Percentiles rank a stretch among this genome's conserved stretches.
These are phyloP conservation scores for Philypnodon macrostomus DNA, from an alignment of 2,797 vertebrate genomes.

Conservation along the genomic window DNA sequence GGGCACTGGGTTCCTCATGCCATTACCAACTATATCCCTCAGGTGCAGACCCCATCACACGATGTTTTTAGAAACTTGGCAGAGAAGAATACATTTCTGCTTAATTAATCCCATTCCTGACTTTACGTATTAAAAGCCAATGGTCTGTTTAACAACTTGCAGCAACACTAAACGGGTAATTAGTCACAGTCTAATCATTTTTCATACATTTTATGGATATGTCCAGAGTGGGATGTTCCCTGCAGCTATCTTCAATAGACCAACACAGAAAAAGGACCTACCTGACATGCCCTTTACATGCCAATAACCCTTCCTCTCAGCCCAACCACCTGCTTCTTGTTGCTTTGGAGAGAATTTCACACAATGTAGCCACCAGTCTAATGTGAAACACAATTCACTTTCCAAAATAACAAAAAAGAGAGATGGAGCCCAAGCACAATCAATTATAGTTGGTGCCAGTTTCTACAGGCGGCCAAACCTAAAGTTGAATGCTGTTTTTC, in stretches of 20 bases:
- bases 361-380: slow-evolving; percentile 14
- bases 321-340: slow-evolving; percentile 36
- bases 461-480: slow-evolving; percentile 49
- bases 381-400: slow-evolving; percentile 34
- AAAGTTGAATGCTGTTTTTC: slow-evolving; percentile 44
- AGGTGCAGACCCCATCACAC: slow-evolving; percentile 63
- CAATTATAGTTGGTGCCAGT: slow-evolving; percentile 52
- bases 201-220: slow-evolving; percentile 79
- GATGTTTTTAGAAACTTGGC: slow-evolving; percentile 74
- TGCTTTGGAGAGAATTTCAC: slow-evolving; percentile 29
- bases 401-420: slow-evolving; percentile 10
- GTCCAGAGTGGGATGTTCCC: slow-evolving; percentile 59
- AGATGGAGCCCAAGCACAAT: slow-evolving; percentile 33
- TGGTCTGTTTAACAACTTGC: slow-evolving; percentile 84
- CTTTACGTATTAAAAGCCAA: slow-evolving; percentile 83
- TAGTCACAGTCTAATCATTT: slow-evolving; percentile 83
- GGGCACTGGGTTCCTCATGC: slow-evolving; percentile 61
- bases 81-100: slow-evolving; percentile 78
- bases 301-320: slow-evolving; percentile 19
- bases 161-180: slow-evolving; percentile 80
- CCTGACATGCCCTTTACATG: slow-evolving; percentile 41
- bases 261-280: slow-evolving; percentile 23
- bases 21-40: slow-evolving; percentile 67
- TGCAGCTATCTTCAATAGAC: slow-evolving; percentile 18
- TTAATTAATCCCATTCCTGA: slow-evolving; percentile 81